Base-by-base conservation (phyloP, 2,888 invertebrate species). In the Cremastinae sp. region DNA sequence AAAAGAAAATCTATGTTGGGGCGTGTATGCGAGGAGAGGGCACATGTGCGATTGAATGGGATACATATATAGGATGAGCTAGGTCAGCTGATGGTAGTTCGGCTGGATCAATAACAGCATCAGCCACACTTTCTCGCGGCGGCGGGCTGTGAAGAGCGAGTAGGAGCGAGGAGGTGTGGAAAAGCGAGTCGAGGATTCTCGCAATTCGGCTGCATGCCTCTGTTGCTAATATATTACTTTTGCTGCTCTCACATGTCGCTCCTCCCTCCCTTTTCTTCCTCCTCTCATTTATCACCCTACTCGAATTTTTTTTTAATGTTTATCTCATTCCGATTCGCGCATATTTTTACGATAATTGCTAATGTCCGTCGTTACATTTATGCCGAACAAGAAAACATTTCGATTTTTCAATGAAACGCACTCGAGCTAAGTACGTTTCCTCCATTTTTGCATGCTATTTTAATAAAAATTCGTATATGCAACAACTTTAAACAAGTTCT, bases 21-120 rank as follows among this genome's bases (percentile, higher is more conserved):
- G 10, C 10, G 41, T 53, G 38, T 38, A 22, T 14, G 10, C 7
- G 41, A 12, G 36, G 38, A 64, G 18, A 41, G 22, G 41, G 8
- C 22, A 18, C n/a, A 0, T 36, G 58, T 59, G 36, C 65, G 77
- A 81, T 77, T 78, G 79, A 75, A 70, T 58, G 64, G 80, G 78
- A 82, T 74, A 78, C n/a, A n/a, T n/a, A n/a, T n/a, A n/a, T n/a
- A n/a, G n/a, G n/a, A n/a, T n/a, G n/a, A n/a, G n/a, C 75, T 72
- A 78, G 80, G 82, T 81, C 82, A 83, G 80, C 82, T 81, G n/a
- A n/a, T n/a, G 80, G 79, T 64, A 58, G 71, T 64, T 73, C 69
- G 41, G 38, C 47, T 64, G 74, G 79, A 80, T 75, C 83, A 87
- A 85, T 85, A 84, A 85, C n/a, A n/a, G n/a, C 83, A 83, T 80